Evolutionary conservation across 2,797 vertebrate species (phyloP).

Genomic region (Sebastes minor): DNA sequence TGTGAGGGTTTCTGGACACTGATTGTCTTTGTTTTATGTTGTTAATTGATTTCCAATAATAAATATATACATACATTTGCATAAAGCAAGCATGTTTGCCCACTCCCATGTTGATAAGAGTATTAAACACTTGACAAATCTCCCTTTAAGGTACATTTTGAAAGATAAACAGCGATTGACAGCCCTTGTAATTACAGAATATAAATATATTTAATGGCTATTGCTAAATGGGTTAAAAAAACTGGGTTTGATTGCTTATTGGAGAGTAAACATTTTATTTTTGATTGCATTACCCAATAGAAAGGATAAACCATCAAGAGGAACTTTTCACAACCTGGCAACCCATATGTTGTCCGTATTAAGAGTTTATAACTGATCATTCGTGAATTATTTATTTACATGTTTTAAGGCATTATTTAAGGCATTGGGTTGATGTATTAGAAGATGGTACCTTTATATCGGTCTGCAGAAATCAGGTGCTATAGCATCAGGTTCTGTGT

Average conservation of each 20-base stretch:
- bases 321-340: neutral
- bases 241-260: neutral
- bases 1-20: no score
- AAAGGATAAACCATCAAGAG: neutral
- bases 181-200: neutral
- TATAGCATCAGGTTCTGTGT: neutral
- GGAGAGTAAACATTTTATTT: neutral
- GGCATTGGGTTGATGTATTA: neutral
- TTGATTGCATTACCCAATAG: neutral
- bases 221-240: neutral
- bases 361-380: neutral
- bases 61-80: no score
- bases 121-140: no score
- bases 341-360: neutral
- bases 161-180: no score
- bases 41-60: no score
- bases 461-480: neutral
- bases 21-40: no score
- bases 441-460: neutral
- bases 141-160: no score
- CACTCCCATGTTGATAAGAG: no score
- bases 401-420: neutral
- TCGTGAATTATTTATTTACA: neutral
- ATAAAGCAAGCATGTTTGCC: no score
- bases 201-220: neutral